phyloP scores from a whole-genome alignment of 2,888 invertebrate species.

The Clanis bilineata region DNA sequence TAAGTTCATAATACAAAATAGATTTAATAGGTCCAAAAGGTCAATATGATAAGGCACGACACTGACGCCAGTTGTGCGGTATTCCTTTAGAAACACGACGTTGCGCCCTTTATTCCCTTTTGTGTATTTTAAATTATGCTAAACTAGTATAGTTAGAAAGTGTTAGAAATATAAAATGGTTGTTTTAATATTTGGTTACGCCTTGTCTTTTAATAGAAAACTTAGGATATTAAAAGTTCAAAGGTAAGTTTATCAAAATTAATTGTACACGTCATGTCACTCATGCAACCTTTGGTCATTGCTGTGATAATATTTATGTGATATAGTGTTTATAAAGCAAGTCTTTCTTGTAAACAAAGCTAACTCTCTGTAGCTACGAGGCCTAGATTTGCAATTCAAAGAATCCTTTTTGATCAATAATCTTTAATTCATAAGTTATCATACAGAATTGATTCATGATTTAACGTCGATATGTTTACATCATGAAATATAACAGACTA shows the following conservation, averaged over 20 bases:
- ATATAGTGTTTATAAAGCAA: background rate
- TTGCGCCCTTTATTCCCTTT: background rate
- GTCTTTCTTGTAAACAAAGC: background rate
- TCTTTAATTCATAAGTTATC: background rate
- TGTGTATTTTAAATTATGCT: background rate
- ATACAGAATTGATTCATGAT: background rate
- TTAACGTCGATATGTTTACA: background rate
- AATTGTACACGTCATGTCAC: background rate
- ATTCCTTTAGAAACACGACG: background rate
- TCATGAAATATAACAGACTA: background rate
- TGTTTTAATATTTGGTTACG: conserved; percentile 40
- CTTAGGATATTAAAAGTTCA: conserved; percentile 44
- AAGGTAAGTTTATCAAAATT: conserved; percentile 30
- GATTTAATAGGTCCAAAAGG: background rate
- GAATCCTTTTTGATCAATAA: conserved; percentile 10
- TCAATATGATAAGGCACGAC: background rate
- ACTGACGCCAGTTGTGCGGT: background rate
- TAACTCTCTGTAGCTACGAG: background rate
- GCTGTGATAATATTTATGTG: background rate
- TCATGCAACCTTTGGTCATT: background rate
- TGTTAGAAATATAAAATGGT: conserved; percentile 31
- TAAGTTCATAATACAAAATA: background rate
- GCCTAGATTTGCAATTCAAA: conserved; percentile 4
- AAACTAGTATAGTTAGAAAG: too few relatives aligned
- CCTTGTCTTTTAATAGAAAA: conserved; percentile 33